phyloP scores from a whole-genome alignment of 2,888 invertebrate genomes.

The Deilephila porcellus region DNA sequence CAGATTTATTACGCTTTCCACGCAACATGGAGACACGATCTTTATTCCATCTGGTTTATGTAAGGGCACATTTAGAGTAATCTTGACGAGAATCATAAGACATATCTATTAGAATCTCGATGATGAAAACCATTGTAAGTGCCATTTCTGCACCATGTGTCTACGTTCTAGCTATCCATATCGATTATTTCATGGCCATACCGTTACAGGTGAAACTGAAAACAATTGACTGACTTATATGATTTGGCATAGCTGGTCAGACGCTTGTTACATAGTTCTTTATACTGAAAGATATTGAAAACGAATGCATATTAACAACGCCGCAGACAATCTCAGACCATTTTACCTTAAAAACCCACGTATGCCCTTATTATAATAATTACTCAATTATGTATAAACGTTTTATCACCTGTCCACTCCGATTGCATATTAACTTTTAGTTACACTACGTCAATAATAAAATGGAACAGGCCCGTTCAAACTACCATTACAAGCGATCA shows the following conservation, averaged over 20 bases:
- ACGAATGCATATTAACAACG: too few species aligned
- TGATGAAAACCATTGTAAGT: neutral
- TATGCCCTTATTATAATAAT: neutral
- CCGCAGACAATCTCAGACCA: too few species aligned
- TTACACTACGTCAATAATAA: neutral
- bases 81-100: neutral
- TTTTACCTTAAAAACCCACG: too few species aligned
- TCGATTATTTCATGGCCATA: too few species aligned
- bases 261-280: too few species aligned
- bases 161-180: too few species aligned
- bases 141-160: neutral
- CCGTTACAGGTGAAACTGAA: too few species aligned
- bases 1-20: slow-evolving; percentile 17
- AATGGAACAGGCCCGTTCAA: neutral
- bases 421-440: slow-evolving; percentile 4
- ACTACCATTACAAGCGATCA: slow-evolving; percentile 17
- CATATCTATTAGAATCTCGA: neutral
- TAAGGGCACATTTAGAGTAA: neutral
- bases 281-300: too few species aligned
- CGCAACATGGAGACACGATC: neutral
- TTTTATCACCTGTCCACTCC: neutral
- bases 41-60: neutral
- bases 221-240: too few species aligned
- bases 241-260: too few species aligned
- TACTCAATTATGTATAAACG: neutral